Percentiles rank a stretch among this genome's conserved stretches.
Evolutionary conservation across 2,797 vertebrate species (phyloP).

Genomic region (Adelosebastes latens): DNA sequence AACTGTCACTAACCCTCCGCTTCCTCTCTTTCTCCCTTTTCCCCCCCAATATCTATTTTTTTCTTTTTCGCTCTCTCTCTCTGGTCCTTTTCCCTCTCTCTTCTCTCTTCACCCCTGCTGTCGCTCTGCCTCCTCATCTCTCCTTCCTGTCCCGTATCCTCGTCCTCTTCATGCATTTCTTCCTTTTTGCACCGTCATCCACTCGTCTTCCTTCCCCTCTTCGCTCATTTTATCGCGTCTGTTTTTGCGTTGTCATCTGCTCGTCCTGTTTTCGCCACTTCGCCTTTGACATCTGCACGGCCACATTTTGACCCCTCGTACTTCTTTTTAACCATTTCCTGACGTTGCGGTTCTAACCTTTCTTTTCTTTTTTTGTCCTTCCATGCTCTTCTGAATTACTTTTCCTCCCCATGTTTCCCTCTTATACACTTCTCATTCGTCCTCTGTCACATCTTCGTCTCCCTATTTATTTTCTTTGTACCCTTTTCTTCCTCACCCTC

Average conservation of each 20-base stretch:
- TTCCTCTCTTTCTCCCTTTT: conserved; percentile 59
- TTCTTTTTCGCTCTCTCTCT: not conserved
- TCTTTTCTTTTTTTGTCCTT: not conserved
- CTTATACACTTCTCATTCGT: no score
- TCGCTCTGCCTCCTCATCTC: conserved; percentile 23
- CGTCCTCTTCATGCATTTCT: conserved; percentile 4
- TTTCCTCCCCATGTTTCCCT: no score
- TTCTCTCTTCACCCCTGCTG: conserved; percentile 22
- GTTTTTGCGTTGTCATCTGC: conserved; percentile 57
- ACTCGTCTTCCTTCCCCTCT: conserved; percentile 59
- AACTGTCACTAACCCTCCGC: conserved; percentile 80
- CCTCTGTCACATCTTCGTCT: no score
- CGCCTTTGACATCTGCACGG: conserved; percentile 42
- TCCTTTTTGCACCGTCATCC: conserved; percentile 66
- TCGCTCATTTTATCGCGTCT: conserved; percentile 10
- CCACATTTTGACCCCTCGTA: not conserved
- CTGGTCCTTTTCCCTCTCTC: conserved; percentile 16
- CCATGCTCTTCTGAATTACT: not conserved
- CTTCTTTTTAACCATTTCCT: not conserved
- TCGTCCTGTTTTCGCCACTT: conserved; percentile 49
- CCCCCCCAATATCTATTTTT: not conserved
- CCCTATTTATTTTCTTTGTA: not conserved
- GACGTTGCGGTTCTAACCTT: not conserved
- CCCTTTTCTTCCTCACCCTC: not conserved
- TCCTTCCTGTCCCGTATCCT: conserved; percentile 35